Evolutionary conservation across 2,113 vertebrate species (phyloP).

Genomic region (Ptyas mucosa): DNA sequence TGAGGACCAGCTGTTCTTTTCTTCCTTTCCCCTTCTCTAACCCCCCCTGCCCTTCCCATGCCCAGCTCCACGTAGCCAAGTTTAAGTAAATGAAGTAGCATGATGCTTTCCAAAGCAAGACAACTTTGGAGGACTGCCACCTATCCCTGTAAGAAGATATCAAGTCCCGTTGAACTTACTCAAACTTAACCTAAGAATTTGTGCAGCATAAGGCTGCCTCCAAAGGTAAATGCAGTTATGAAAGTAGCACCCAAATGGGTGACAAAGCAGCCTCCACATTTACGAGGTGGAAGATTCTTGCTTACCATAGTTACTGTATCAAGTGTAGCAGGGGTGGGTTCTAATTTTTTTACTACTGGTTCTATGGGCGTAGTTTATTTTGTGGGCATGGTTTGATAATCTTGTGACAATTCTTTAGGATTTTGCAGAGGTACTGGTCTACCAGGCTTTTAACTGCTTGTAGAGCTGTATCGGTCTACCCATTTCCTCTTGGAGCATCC

Average conservation of each 20-base stretch:
- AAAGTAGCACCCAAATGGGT: background rate
- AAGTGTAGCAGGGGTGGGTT: too few species aligned
- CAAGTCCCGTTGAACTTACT: too few species aligned
- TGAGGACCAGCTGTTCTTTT: slow-evolving; percentile 39
- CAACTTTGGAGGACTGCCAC: background rate
- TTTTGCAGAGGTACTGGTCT: too few species aligned
- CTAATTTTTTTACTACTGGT: too few species aligned
- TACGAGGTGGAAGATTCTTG: background rate
- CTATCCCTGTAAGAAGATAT: background rate
- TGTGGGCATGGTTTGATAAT: too few species aligned
- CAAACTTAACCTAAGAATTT: background rate
- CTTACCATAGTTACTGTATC: background rate
- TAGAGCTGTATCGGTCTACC: too few species aligned
- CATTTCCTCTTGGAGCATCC: too few species aligned
- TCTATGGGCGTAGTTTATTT: too few species aligned
- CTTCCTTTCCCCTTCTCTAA: background rate
- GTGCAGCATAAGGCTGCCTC: background rate
- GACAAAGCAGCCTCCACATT: background rate
- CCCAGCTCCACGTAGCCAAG: slow-evolving; percentile 9
- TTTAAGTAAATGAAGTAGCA: slow-evolving; percentile 22
- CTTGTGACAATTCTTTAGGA: too few species aligned
- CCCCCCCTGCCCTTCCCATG: background rate
- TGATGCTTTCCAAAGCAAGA: background rate
- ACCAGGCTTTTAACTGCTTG: too few species aligned
- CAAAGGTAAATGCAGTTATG: background rate